phyloP scores from a whole-genome alignment of 2,888 invertebrate genomes.

The Drosophila longiperda region DNA sequence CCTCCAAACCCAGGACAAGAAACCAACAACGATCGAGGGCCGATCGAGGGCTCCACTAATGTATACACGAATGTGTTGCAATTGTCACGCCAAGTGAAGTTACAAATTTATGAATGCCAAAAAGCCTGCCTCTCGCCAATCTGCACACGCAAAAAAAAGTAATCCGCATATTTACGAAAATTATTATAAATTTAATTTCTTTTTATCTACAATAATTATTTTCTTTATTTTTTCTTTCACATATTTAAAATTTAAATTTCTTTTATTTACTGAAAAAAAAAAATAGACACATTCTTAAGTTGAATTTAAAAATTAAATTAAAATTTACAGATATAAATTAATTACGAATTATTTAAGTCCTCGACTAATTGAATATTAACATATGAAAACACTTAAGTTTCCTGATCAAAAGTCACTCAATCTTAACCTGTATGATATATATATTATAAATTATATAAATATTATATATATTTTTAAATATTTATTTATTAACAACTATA shows the following conservation, averaged over 20 bases:
- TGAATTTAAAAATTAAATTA: too few species aligned
- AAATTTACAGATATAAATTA: neutral
- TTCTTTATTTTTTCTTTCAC: neutral
- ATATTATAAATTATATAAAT: too few species aligned
- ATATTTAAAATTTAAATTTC: accelerated
- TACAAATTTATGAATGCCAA: conserved; percentile 84
- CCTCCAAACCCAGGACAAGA: conserved; percentile 17
- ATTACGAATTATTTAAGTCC: neutral
- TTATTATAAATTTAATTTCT: neutral
- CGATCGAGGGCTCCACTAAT: conserved; percentile 75
- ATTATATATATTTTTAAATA: neutral
- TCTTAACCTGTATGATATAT: too few species aligned
- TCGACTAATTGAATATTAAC: neutral
- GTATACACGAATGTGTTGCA: conserved; percentile 82
- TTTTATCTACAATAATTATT: neutral
- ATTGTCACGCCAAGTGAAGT: conserved; percentile 84
- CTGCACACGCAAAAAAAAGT: neutral
- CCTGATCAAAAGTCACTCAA: too few species aligned
- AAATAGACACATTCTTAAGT: neutral
- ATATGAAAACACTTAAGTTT: neutral
- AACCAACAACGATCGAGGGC: conserved; percentile 37
- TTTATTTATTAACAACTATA: neutral
- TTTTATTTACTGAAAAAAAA: neutral
- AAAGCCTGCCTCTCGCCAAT: conserved; percentile 57
- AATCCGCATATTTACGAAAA: neutral